These are phyloP conservation scores for Eretmocerus hayati DNA, from an alignment of 2,888 invertebrate genomes.

Conservation along the genomic window DNA sequence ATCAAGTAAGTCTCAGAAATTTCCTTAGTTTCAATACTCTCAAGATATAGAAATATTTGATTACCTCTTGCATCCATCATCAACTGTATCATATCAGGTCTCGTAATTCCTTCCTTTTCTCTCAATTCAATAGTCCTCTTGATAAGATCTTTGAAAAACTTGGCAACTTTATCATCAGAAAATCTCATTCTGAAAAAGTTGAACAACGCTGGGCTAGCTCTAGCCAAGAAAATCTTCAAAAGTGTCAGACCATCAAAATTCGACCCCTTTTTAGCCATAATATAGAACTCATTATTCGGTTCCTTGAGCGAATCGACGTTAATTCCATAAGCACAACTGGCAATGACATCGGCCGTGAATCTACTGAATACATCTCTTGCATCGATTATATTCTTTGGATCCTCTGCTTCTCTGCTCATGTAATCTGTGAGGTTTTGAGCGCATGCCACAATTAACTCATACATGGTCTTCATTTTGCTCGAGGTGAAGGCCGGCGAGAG, in stretches of 20 bases:
- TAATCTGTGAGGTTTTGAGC: conserved; percentile 40
- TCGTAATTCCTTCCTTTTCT: conserved; percentile 22
- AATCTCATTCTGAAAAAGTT: conserved; percentile 7
- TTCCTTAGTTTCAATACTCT: no score
- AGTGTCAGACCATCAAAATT: conserved; percentile 18
- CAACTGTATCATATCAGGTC: conserved; percentile 35
- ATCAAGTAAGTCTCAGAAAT: no score
- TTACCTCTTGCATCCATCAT: conserved; percentile 31
- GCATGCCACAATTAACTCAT: conserved; percentile 30
- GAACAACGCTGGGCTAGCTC: not conserved
- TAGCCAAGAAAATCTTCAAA: not conserved
- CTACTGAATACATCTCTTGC: conserved; percentile 43
- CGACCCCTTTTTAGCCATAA: conserved; percentile 19
- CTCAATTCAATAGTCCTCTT: conserved; percentile 17
- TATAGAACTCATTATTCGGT: conserved; percentile 32
- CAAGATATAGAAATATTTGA: no score
- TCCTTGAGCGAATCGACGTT: conserved; percentile 29
- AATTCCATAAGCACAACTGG: conserved; percentile 27
- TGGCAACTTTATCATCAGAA: not conserved
- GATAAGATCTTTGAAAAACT: conserved; percentile 25
- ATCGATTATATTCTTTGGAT: conserved; percentile 30
- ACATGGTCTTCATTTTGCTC: conserved; percentile 53
- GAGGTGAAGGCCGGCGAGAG: conserved; percentile 54
- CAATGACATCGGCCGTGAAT: conserved; percentile 46
- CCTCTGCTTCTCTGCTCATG: not conserved